Evolutionary conservation across 2,888 invertebrate species (phyloP).

Genomic region (Drosophila austrosaltans): DNA sequence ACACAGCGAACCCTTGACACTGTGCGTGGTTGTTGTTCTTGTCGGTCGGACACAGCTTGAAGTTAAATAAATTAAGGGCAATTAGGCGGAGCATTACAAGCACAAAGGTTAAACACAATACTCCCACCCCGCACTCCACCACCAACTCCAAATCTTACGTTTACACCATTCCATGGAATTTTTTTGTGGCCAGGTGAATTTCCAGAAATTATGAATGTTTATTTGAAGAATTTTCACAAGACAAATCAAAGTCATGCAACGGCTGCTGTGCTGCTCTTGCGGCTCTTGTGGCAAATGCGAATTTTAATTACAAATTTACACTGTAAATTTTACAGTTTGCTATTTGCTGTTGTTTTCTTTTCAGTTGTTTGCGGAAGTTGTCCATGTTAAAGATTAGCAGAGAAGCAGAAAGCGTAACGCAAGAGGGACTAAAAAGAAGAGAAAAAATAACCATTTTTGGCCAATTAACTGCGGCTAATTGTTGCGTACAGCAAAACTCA

Average conservation of each 20-base stretch:
- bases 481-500: constrained; percentile 59
- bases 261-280: constrained; percentile 22
- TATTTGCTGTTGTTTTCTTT: constrained; percentile 28
- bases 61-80: constrained; percentile 78
- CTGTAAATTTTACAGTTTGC: constrained; percentile 61
- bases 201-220: constrained; percentile 62
- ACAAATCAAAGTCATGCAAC: constrained; percentile 46
- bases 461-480: constrained; percentile 77
- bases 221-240: constrained; percentile 43
- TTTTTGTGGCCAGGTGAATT: constrained; percentile 60
- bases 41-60: constrained; percentile 65
- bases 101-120: constrained; percentile 61
- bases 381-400: constrained; percentile 64
- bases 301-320: constrained; percentile 62
- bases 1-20: constrained; percentile 75
- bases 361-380: constrained; percentile 61
- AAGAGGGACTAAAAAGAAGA: constrained; percentile 44
- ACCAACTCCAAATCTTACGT: no score
- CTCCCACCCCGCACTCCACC: neutral
- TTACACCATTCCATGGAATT: neutral
- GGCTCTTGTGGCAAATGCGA: constrained; percentile 11
- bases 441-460: constrained; percentile 51
- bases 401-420: constrained; percentile 77
- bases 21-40: constrained; percentile 17
- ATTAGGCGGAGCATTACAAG: constrained; percentile 71